Evolutionary conservation across 2,888 invertebrate genomes (phyloP).

Genomic region (Netelia inedita): DNA sequence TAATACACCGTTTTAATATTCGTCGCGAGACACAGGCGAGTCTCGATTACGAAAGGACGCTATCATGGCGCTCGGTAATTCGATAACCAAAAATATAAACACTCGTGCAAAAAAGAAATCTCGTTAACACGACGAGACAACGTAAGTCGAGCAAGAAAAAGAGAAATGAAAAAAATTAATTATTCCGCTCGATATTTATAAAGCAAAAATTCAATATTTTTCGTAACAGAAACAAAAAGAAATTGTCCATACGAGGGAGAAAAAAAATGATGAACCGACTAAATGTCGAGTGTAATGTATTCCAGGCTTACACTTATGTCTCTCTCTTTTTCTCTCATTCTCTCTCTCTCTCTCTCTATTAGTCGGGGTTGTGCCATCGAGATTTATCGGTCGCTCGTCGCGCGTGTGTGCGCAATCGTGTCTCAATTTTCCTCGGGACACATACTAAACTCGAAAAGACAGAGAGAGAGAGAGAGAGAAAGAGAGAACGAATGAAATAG

Average conservation of each 20-base stretch:
- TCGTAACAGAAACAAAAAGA: neutral
- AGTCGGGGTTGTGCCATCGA: constrained; percentile 49
- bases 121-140: neutral
- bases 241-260: neutral
- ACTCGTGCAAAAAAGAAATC: neutral
- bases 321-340: neutral
- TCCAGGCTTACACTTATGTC: constrained; percentile 34
- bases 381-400: constrained; percentile 46
- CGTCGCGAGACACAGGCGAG: constrained; percentile 68
- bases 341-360: neutral
- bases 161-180: neutral
- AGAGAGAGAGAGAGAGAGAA: neutral
- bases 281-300: constrained; percentile 19
- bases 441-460: constrained; percentile 34
- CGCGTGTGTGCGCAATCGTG: constrained; percentile 43
- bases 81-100: constrained; percentile 72
- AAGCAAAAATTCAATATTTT: neutral
- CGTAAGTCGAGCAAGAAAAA: neutral
- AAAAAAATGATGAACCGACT: constrained; percentile 1
- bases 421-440: constrained; percentile 45
- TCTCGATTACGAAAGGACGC: constrained; percentile 75
- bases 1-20: constrained; percentile 77
- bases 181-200: neutral
- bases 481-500: neutral
- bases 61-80: constrained; percentile 74